A percentile compares a stretch with the other conserved stretches of the same genome.
Conservation (phyloP, 2,113 vertebrate genomes). For the Neolamprologus hecqui region DNA sequence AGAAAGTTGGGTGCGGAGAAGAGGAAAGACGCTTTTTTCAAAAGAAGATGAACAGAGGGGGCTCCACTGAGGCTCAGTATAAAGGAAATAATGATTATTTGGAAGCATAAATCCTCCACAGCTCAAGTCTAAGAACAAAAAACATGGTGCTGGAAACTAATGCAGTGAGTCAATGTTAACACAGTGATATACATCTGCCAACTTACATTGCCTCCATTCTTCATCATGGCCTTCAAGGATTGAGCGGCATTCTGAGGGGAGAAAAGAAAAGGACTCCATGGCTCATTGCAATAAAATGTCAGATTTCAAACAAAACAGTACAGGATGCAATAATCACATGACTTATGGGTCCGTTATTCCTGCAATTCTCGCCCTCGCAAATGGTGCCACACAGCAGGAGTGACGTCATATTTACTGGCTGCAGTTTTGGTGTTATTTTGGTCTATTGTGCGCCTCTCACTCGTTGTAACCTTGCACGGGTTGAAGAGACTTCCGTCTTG, state of each 20-base stretch:
- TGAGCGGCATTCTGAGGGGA: conserved; percentile 67
- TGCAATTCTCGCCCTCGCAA: neutral
- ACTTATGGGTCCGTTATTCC: neutral
- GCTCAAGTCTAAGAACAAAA: neutral
- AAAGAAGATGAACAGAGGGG: neutral
- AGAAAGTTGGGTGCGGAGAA: neutral
- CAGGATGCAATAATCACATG: neutral
- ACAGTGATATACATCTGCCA: neutral
- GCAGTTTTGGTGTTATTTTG: neutral
- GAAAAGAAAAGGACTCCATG: neutral
- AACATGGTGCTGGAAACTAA: neutral
- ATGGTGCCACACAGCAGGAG: neutral
- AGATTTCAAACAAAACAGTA: neutral
- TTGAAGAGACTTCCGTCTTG: neutral
- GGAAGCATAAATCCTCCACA: neutral
- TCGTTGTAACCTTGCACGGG: neutral
- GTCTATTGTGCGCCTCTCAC: neutral
- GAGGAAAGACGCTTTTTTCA: neutral
- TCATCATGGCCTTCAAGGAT: conserved; percentile 71
- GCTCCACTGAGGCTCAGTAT: neutral
- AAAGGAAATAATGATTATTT: neutral
- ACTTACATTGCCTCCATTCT: conserved; percentile 64
- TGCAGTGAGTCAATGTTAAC: neutral
- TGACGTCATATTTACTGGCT: neutral
- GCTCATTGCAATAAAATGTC: neutral